Evolutionary conservation across 2,113 vertebrate species (phyloP), one percentile per base, ranked within the genome.

Genomic region (Calidris pygmaea): DNA sequence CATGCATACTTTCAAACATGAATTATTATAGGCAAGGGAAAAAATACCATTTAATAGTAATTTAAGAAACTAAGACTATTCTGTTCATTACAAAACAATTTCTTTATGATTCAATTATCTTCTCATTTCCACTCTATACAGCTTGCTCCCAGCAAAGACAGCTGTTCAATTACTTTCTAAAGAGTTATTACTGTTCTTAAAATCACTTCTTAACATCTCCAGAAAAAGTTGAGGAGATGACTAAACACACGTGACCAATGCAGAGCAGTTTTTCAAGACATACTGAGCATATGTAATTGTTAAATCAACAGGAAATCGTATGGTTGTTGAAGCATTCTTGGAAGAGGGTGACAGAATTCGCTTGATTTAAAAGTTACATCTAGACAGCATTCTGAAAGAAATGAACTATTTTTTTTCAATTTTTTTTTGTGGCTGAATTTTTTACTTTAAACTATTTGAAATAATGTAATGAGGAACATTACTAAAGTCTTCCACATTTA

Each of bases 51-150:
- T 93, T 94, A 90, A 83, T 47, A 96, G 60, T 70, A 85, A 93
- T 93, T 87, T 87, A 88, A 94, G 62, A 95, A 95, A 79, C 62
- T 70, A 85, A 27, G 63, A 90, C 55, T 79, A 93, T 91, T 85
- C 58, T 83, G 73, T 76, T 75, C 2, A 89, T 96, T 95, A 94
- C 77, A 93, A 96, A 96, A 83, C 71, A 86, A 87, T 89, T 94
- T 91, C 71, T 86, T 96, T 67, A 85, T 79, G 82, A 96, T 88
- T 93, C 87, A 96, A 88, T 95, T 94, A 94, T 85, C 72, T 80
- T 90, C 72, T 94, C 59, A 86, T 95, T 96, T 94, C 87, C 52
- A 85, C 75, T 84, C 59, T 27, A 16, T 22, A 58, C 41, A 66
- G 79, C 74, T 90, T 5, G 2, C 23, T 92, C 41, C 80, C 77